phyloP scores from a whole-genome alignment of 2,888 invertebrate species.

The Andrena hattorfiana region DNA sequence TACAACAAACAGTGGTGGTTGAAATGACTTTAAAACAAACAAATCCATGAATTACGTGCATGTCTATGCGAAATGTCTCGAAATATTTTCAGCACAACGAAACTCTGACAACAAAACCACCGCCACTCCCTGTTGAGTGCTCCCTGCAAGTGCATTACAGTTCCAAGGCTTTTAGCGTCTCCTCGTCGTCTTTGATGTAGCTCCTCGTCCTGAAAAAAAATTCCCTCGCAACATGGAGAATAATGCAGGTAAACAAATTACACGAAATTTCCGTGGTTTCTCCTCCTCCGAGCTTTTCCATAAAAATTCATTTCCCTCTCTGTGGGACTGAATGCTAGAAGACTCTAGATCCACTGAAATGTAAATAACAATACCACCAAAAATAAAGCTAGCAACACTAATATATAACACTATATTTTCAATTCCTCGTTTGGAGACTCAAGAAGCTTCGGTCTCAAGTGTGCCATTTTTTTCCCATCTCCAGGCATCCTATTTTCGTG shows the following conservation, averaged over 20 bases:
- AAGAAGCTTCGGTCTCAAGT: too few relatives aligned
- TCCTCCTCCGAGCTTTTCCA: not conserved
- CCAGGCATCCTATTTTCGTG: too few relatives aligned
- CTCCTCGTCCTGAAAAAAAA: too few relatives aligned
- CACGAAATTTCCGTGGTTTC: not conserved
- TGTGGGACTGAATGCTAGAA: not conserved
- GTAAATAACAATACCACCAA: not conserved
- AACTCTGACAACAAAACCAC: not conserved
- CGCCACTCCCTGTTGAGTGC: constrained; percentile 19
- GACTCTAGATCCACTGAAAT: not conserved
- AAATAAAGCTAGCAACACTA: not conserved
- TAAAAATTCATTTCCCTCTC: constrained; percentile 3
- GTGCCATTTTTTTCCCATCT: too few relatives aligned
- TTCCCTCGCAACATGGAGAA: not conserved
- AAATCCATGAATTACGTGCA: too few relatives aligned
- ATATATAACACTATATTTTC: too few relatives aligned
- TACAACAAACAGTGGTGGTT: too few relatives aligned
- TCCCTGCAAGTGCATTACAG: not conserved
- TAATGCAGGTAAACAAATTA: constrained; percentile 5
- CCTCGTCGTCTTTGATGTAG: constrained; percentile 1
- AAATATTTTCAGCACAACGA: not conserved
- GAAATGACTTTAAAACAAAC: too few relatives aligned
- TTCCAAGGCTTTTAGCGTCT: constrained; percentile 16
- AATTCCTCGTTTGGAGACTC: too few relatives aligned
- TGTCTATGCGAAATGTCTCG: too few relatives aligned